phyloP scores from a whole-genome alignment of 1,140 invertebrate genomes.

The Colletes gigas region DNA sequence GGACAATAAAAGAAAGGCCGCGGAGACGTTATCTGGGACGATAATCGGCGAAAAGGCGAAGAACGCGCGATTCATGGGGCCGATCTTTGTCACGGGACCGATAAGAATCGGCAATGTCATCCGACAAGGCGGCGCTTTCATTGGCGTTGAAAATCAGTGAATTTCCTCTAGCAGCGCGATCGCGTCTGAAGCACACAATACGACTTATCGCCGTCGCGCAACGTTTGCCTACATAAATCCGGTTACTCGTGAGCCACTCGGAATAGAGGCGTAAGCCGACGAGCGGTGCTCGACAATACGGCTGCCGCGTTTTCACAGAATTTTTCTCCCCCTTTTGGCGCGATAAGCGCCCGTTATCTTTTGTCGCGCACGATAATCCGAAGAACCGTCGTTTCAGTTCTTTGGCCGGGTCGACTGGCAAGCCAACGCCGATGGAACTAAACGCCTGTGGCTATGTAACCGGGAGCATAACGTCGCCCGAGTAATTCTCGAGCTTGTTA shows the following conservation, averaged over 20 bases:
- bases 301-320: constrained; percentile 30
- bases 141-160: neutral
- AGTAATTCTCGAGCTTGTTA: constrained; percentile 65
- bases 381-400: constrained; percentile 49
- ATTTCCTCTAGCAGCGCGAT: no score
- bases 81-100: neutral
- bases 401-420: constrained; percentile 31
- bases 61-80: neutral
- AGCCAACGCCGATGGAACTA: constrained; percentile 22
- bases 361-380: constrained; percentile 55
- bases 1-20: no score
- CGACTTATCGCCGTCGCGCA: constrained; percentile 12
- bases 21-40: neutral
- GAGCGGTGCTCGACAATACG: constrained; percentile 26
- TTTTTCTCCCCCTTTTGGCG: constrained; percentile 21
- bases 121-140: neutral
- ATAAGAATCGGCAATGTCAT: constrained; percentile 14
- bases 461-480: constrained; percentile 19
- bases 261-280: constrained; percentile 1
- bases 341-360: constrained; percentile 61
- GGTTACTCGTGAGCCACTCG: constrained; percentile 39
- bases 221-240: constrained; percentile 44
- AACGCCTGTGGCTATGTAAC: constrained; percentile 50
- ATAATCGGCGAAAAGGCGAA: neutral
- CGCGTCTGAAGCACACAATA: neutral